These are phyloP conservation scores for Argya squamiceps DNA, from an alignment of 2,797 vertebrate genomes.

Conservation along the genomic window DNA sequence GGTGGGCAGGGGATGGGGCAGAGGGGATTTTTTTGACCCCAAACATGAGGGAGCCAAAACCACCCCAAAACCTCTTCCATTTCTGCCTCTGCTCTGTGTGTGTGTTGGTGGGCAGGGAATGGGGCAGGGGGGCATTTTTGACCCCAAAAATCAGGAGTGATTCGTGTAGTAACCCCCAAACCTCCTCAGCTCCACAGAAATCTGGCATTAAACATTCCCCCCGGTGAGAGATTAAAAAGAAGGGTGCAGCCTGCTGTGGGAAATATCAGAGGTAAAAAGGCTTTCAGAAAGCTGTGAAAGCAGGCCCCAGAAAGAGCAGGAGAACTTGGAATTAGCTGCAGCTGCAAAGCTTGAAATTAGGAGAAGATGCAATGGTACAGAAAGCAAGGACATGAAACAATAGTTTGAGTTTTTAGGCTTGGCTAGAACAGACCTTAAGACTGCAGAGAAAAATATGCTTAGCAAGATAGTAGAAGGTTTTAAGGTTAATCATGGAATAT, in stretches of 20 bases:
- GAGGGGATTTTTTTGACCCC: not conserved
- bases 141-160: not conserved
- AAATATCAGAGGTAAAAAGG: not conserved
- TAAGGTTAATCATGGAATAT: no score
- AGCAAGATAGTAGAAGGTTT: no score
- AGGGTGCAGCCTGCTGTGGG: not conserved
- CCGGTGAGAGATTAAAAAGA: not conserved
- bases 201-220: not conserved
- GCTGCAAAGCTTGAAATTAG: no score
- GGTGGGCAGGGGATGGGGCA: accelerated
- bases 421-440: no score
- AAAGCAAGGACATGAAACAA: no score
- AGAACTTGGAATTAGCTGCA: no score
- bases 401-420: no score
- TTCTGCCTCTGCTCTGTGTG: not conserved
- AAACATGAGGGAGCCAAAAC: not conserved
- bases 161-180: not conserved
- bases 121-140: not conserved
- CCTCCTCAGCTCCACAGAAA: not conserved
- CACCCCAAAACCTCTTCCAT: not conserved
- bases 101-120: accelerated
- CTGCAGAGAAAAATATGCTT: not conserved
- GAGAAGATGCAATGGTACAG: no score
- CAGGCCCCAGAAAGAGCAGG: no score
- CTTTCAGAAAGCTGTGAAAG: no score